These are phyloP conservation scores for Drosophila cognata DNA, from an alignment of 2,888 invertebrate genomes.

Conservation along the genomic window DNA sequence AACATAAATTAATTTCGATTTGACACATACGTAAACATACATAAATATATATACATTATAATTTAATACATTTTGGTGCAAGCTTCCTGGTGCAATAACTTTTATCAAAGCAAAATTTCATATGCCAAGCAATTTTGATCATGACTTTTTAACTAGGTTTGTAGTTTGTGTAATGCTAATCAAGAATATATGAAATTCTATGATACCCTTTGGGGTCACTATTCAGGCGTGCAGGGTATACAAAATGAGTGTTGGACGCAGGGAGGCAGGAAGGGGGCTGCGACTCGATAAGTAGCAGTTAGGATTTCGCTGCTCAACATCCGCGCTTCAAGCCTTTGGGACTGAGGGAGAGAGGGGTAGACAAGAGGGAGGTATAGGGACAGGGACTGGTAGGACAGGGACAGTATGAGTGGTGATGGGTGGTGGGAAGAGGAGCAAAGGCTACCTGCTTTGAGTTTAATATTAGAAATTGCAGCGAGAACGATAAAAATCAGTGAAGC, in stretches of 20 bases:
- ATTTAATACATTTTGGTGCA: background rate
- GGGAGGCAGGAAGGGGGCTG: conserved; percentile 18
- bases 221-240: background rate
- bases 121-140: background rate
- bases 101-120: background rate
- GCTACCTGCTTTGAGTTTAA: conserved; percentile 69
- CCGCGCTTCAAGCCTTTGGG: conserved; percentile 48
- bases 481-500: conserved; percentile 62
- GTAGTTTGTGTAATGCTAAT: background rate
- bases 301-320: conserved; percentile 69
- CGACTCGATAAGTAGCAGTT: conserved; percentile 79
- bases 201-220: background rate
- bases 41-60: background rate
- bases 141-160: background rate
- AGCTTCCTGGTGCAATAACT: background rate
- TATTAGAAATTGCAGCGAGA: conserved; percentile 65
- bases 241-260: background rate
- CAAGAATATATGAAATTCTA: background rate
- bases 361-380: background rate
- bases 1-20: no score
- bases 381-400: background rate
- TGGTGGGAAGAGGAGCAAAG: background rate
- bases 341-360: background rate
- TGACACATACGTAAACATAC: background rate
- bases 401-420: background rate